Evolutionary conservation across 2,113 vertebrate species (phyloP), one percentile per base, ranked within the genome.

Genomic region (Chitala chitala): DNA sequence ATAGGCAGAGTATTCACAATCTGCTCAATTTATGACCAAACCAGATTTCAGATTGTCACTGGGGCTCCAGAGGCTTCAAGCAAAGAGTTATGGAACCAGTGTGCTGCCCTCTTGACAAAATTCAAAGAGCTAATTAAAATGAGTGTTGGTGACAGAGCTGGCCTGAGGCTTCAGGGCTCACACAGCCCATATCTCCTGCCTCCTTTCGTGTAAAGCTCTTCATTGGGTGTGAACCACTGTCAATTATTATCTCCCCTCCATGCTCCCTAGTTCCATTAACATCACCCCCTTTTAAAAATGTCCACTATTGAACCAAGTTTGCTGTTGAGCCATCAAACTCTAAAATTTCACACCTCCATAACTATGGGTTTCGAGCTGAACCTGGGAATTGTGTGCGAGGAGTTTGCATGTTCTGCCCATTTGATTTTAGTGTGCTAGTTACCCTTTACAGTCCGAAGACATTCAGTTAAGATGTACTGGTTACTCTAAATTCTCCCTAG

Each of bases 1-100:
- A 69, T 73, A 74, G 73, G 4, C 44, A 42, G 77, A 84, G 78
- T 77, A 88, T 86, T 87, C 86, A 86, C 82, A 82, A 83, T 75
- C 65, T 48, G 80, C 64, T 76, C 68, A 76, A 42, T 78, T 66
- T 38, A 81, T 80, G 77, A 56, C 71, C 82, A 72, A 78, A 80
- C 84, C 83, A 82, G 68, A 78, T 84, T 87, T 79, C 75, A 75
- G 66, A 73, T 38, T 76, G 76, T 76, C 77, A 75, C 46, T 2
- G 4, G 7, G 44, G 8, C 26, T 71, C 69, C 69, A 70, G 55
- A 7, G 4, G 54, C 58, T 31, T 61, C 51, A 65, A 38, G 79
- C 71, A 81, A 50, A 76, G 61, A 82, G 80, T 82, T 76, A 79
- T 69, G 68, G 69, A 68, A 58, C 68, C 56, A 77, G 74, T 74